Evolutionary conservation across 2,797 vertebrate species (phyloP).

Genomic region (Cercopithecus diana): DNA sequence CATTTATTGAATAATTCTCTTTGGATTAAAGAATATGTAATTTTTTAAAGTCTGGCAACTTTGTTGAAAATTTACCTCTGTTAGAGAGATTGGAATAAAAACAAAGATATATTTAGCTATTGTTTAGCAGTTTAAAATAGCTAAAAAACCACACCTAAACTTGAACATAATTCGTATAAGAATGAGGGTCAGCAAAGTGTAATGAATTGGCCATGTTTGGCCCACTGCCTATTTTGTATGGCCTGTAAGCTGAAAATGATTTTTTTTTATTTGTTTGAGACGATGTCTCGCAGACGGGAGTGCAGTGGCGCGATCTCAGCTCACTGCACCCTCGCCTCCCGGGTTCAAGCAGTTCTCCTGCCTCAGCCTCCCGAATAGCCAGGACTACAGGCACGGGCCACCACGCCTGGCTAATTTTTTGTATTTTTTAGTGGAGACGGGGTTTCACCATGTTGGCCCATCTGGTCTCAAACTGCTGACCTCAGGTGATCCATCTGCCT

Average conservation of each 20-base stretch:
- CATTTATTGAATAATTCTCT: not conserved
- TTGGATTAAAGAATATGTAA: not conserved
- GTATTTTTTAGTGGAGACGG: too few species aligned
- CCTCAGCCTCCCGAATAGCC: too few species aligned
- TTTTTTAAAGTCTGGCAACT: not conserved
- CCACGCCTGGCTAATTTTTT: too few species aligned
- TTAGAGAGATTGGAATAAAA: slow-evolving; percentile 33
- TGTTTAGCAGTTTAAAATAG: slow-evolving; percentile 27
- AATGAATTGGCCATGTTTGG: not conserved
- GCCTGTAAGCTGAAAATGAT: not conserved
- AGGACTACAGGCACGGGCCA: too few species aligned
- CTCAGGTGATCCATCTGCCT: too few species aligned
- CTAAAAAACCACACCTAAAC: not conserved
- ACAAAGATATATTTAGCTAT: not conserved
- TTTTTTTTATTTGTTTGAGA: slow-evolving; percentile 10
- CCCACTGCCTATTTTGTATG: not conserved
- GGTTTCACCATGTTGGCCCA: too few species aligned
- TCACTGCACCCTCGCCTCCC: too few species aligned
- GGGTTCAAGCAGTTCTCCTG: too few species aligned
- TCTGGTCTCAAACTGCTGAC: too few species aligned
- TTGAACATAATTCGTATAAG: slow-evolving; percentile 33
- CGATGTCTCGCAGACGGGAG: too few species aligned
- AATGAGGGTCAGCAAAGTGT: not conserved
- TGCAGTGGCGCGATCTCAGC: too few species aligned
- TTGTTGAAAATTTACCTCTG: slow-evolving; percentile 18